Base-by-base conservation (phyloP, 2,888 invertebrate genomes). In the Romanomermis culicivorax region DNA sequence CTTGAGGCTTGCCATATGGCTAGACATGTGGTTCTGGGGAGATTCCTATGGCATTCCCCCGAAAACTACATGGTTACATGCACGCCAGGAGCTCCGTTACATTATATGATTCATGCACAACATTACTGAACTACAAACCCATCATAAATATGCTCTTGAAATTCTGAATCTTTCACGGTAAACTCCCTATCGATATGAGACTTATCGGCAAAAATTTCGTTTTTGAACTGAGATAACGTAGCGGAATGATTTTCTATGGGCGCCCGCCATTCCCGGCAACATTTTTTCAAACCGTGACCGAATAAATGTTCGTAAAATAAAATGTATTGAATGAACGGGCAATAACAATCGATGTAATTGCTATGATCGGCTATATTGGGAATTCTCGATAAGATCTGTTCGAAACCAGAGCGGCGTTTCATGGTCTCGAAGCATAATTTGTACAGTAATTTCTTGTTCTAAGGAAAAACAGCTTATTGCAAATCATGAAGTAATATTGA, bases 401-500 rank as follows among this genome's bases (percentile, higher is more conserved):
- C 27, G 29, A 49, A 23, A 17, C 7, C 29, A 27, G 4, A 11
- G 7, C 29, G 25, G 3, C 29, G 26, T 7, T 25, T 27, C 50
- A 49, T 25, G 4, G 50, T 49, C 20, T 49, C 50, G 14, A 49
- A 14, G 23, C 50, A 49, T 14, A 49, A 4, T 49, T 49, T 49
- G 29, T 49, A 49, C 50, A 49, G 23, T 11, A 27, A 7, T 49
- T 49, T 49, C 50, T 49, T 49, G 50, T 49, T 49, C 50, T 49
- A 29, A 11, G 23, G 23, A 7, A 45, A 23, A 45, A 11, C 11
- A 45, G 11, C n/a, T 11, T 45, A 17, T 17, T 11, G 17, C 11
- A 17, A 36, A 36, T 11, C 36, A 7, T 36, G 7, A 36, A 36
- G 36, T 7, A 36, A 36, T 11, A 36, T 11, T 17, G 17, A 36